phyloP scores from a whole-genome alignment of 2,888 invertebrate genomes.

The Microctonus brassicae region DNA sequence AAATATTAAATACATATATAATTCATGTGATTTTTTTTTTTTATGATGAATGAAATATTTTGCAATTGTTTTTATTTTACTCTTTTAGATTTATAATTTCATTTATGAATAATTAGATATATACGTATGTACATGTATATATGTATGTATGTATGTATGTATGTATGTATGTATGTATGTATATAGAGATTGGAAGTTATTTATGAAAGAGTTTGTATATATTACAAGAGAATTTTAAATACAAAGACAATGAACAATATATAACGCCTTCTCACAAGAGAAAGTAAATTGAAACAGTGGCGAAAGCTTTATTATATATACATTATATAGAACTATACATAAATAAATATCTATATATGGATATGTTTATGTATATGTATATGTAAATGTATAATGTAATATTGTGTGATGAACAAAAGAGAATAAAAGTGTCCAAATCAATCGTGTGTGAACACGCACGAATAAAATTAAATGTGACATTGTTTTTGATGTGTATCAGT shows the following conservation, averaged over 20 bases:
- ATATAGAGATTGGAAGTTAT: too few species aligned
- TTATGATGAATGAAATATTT: background rate
- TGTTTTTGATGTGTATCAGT: background rate
- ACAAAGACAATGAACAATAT: slow-evolving; percentile 54
- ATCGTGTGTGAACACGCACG: slow-evolving; percentile 36
- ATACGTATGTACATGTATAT: too few species aligned
- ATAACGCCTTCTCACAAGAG: slow-evolving; percentile 44
- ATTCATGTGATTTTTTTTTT: background rate
- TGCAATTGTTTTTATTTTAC: background rate
- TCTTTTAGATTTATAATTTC: too few species aligned
- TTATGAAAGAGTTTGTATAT: background rate
- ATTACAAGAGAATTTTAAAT: slow-evolving; percentile 40
- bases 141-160: too few species aligned
- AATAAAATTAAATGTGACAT: background rate
- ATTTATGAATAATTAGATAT: too few species aligned
- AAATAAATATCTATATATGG: too few species aligned
- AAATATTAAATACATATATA: background rate
- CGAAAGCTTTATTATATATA: slow-evolving; percentile 25
- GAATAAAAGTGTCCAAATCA: too few species aligned
- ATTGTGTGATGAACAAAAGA: too few species aligned
- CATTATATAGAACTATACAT: background rate
- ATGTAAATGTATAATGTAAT: slow-evolving; percentile 1
- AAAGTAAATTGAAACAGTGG: slow-evolving; percentile 47
- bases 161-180: too few species aligned
- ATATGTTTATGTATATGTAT: background rate